These are phyloP conservation scores for Hypsibius dujardini DNA, from an alignment of 1,140 invertebrate genomes.

Conservation along the genomic window DNA sequence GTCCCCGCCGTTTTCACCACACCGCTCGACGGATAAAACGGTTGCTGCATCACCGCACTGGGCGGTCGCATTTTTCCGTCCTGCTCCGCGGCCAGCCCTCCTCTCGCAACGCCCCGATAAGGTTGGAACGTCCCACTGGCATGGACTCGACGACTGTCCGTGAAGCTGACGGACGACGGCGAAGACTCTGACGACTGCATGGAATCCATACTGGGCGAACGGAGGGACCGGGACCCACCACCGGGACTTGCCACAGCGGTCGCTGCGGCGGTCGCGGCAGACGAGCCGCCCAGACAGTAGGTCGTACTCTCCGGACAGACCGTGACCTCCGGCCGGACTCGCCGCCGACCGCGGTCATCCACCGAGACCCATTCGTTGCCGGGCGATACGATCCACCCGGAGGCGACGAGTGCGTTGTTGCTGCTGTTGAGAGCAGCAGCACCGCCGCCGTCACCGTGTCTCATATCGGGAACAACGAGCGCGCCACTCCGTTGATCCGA, in stretches of 20 bases:
- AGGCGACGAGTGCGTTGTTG: neutral
- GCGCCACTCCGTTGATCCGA: neutral
- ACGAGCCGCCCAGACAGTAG: too few species aligned
- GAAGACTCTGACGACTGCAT: neutral
- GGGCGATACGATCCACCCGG: neutral
- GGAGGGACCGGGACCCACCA: neutral
- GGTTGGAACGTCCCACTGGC: slow-evolving; percentile 11
- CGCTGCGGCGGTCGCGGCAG: neutral
- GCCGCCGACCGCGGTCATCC: neutral
- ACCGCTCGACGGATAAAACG: neutral
- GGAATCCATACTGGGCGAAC: neutral
- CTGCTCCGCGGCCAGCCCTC: too few species aligned
- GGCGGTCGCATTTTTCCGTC: too few species aligned
- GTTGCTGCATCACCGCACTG: too few species aligned
- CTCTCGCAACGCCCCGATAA: neutral
- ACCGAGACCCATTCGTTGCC: slow-evolving; percentile 9
- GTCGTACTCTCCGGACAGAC: neutral
- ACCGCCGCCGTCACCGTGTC: too few species aligned
- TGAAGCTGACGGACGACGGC: neutral
- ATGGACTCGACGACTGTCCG: neutral
- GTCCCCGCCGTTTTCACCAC: neutral
- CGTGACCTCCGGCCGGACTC: slow-evolving; percentile 8
- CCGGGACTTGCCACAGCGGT: neutral
- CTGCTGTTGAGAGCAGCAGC: too few species aligned
- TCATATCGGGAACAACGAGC: neutral